Evolutionary conservation across 2,113 vertebrate genomes (phyloP), one percentile per base, ranked within the genome.

Genomic region (Sturnus vulgaris): DNA sequence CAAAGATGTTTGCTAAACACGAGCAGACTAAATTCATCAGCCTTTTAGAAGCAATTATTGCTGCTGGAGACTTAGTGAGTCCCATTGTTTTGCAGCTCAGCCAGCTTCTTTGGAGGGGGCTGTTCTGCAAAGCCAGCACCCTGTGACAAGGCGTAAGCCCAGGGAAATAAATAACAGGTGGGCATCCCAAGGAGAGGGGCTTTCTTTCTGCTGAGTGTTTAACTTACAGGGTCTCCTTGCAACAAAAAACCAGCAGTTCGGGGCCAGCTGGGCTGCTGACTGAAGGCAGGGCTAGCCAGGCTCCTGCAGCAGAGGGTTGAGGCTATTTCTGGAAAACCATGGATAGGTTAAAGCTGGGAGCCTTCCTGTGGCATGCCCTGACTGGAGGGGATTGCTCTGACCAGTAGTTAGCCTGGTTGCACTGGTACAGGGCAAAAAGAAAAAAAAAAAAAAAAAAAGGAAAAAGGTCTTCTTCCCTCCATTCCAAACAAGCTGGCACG

Each of bases 81-180:
- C 75, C 59, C 56, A 63, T 69, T 93, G 78, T 80, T 87, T 52
- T 4, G 15, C 52, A 27, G 80, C 56, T 94, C 79, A 75, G 53
- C 40, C 28, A 35, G 61, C 55, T 92, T 63, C 79, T 92, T 75
- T 44, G 46, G 85, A 84, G 57, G 0, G 5, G 65, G 53, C 46
- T 91, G 82, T 19, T 96, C 84, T 92, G 89, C 82, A 90, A 92
- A 96, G 82, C 7, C 4, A 84, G 85, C 6, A 3, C 39, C 61
- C 44, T 21, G 18, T 20, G 70, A 91, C 23, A 44, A 73, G 2
- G 11, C 9, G 0, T 11, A 90, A 72, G 28, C 12, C 37, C 40
- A 21, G 17, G 19, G 50, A 96, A 96, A 96, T 88, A 83, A 88
- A 94, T 96, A 88, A 7, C 92, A 96, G 90, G 78, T 91, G 90